A percentile compares a stretch with the other conserved stretches of the same genome.
Conservation (phyloP, 2,797 vertebrate species). For the Myiotriccus ornatus region DNA sequence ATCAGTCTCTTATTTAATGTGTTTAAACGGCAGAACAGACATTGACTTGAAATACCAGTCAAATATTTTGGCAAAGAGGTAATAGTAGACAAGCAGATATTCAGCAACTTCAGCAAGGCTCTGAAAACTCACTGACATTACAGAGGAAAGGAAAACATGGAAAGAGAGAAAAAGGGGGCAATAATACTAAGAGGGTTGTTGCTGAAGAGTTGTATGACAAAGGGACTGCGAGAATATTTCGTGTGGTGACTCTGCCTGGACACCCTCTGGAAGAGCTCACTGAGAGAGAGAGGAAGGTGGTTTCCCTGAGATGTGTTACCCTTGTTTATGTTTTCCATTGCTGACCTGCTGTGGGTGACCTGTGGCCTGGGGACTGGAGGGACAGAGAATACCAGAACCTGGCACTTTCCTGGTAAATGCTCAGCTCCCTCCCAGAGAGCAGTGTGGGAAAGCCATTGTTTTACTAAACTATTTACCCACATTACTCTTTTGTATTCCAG, state of each 20-base stretch:
- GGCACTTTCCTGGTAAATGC: conserved; percentile 56
- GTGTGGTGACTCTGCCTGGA: background rate
- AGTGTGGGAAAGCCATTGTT: conserved; percentile 64
- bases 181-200: background rate
- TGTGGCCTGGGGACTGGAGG: background rate
- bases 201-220: background rate
- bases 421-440: conserved; percentile 34
- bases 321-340: background rate
- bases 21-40: background rate
- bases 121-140: background rate
- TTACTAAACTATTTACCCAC: conserved; percentile 58
- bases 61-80: background rate
- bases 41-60: background rate
- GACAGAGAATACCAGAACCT: conserved; percentile 79
- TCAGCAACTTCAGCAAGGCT: background rate
- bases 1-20: background rate
- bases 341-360: background rate
- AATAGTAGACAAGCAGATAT: background rate
- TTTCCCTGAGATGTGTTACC: background rate
- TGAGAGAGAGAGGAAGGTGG: background rate
- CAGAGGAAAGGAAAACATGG: background rate
- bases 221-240: background rate
- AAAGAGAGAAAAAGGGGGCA: background rate
- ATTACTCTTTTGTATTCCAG: conserved; percentile 53
- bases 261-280: background rate